Base-by-base conservation (phyloP, 2,888 invertebrate species). In the Archips crataeganus region DNA sequence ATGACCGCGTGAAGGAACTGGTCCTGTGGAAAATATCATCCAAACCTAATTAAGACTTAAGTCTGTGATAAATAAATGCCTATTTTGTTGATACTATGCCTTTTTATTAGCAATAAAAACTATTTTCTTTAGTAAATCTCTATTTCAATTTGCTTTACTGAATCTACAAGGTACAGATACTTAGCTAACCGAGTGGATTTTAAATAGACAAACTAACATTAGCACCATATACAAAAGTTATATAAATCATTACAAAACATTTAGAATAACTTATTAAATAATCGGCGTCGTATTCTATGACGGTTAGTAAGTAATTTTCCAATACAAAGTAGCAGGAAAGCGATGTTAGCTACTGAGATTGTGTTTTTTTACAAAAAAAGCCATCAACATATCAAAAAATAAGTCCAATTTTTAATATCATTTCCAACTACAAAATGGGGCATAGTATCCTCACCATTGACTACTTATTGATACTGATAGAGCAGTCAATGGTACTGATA, bases 1-100 rank as follows among this genome's bases (percentile, higher is more conserved):
- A 98, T 83, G 97, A 98, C 73, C 94, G 98, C 74, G 96, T 97
- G 34, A 96, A 97, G 81, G 96, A 98, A 81, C 90, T 98, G 78
- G 96, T 97, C 45, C 86, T 98, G 70, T 96, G 97, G 95, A 96
- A 96, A 90, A 96, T 98, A 78, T 90, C 92, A 71, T 93, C 94
- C 2, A 83, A 82, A 82, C 80, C 82, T 67, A 84, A 74, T 75
- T 79, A 76, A 77, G 34, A 47, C 32, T 54, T 54, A 59, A 81
- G 49, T 79, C 84, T 89, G 85, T 86, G 84, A 88, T 88, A 87
- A 76, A 78, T 77, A 75, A 75, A 75, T 76, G 57, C 32, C 32
- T 34, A 66, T 77, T 78, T 75, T 70, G 70, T 74, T 76, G 15
- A 51, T 45, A 11, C 15, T 11, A 23, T 23, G 65, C 11, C 23